Conservation (phyloP, 2,888 invertebrate species). For the Volucella bombylans region DNA sequence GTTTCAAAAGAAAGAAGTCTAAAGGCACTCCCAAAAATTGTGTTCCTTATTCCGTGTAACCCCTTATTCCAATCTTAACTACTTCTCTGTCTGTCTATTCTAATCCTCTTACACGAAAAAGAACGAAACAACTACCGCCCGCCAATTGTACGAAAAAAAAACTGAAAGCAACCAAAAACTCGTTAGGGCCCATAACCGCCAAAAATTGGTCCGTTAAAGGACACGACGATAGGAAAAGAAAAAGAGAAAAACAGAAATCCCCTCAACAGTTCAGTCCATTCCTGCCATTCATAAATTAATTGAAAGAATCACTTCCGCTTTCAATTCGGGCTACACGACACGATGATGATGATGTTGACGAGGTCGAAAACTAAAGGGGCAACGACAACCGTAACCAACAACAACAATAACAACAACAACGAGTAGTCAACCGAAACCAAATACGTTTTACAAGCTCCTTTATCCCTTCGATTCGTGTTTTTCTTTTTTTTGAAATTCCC, state of each 20-base stretch:
- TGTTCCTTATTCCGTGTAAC: neutral
- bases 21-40: constrained; percentile 20
- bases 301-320: constrained; percentile 73
- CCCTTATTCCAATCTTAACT: no score
- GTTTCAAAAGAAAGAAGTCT: constrained; percentile 1
- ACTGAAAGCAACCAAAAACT: constrained; percentile 41
- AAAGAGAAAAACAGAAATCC: constrained; percentile 75
- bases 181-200: constrained; percentile 60
- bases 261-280: constrained; percentile 13
- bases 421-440: constrained; percentile 55
- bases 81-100: neutral
- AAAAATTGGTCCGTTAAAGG: constrained; percentile 45
- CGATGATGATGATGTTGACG: constrained; percentile 24
- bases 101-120: neutral
- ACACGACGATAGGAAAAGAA: constrained; percentile 17
- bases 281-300: constrained; percentile 69
- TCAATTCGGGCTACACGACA: constrained; percentile 47
- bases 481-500: neutral
- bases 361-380: constrained; percentile 9
- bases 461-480: constrained; percentile 2
- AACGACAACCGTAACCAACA: constrained; percentile 1
- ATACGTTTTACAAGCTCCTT: constrained; percentile 61
- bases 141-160: constrained; percentile 12
- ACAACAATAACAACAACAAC: constrained; percentile 24
- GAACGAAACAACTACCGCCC: constrained; percentile 7